Evolutionary conservation across 2,113 vertebrate genomes (phyloP).

Genomic region (Xiphorhynchus elegans): DNA sequence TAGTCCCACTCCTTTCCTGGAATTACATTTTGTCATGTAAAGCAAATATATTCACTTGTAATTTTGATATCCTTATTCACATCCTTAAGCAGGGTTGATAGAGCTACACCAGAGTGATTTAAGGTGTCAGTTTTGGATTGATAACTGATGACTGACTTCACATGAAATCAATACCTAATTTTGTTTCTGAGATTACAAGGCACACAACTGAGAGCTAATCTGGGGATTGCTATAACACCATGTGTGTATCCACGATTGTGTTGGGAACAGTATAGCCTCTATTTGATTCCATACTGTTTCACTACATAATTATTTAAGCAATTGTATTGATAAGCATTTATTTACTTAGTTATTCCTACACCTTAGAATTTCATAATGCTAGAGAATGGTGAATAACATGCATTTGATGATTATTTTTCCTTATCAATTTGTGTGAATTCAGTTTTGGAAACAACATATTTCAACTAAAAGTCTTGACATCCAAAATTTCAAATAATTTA

Average conservation of each 20-base stretch:
- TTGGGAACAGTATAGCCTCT: neutral
- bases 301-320: neutral
- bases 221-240: neutral
- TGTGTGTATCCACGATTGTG: fast-evolving
- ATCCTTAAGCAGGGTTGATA: neutral
- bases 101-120: neutral
- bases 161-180: neutral
- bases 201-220: neutral
- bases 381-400: neutral
- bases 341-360: neutral
- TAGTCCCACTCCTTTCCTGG: neutral
- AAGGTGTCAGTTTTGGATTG: neutral
- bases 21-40: neutral
- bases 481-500: neutral
- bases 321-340: neutral
- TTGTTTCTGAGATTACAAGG: neutral
- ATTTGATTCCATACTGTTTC: neutral
- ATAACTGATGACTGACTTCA: neutral
- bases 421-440: neutral
- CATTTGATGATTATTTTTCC: neutral
- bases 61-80: neutral
- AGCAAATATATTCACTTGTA: neutral
- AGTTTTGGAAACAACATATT: neutral
- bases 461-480: neutral
- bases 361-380: neutral